These are phyloP conservation scores for Fundulus diaphanus DNA, from an alignment of 2,797 vertebrate species.

Conservation along the genomic window DNA sequence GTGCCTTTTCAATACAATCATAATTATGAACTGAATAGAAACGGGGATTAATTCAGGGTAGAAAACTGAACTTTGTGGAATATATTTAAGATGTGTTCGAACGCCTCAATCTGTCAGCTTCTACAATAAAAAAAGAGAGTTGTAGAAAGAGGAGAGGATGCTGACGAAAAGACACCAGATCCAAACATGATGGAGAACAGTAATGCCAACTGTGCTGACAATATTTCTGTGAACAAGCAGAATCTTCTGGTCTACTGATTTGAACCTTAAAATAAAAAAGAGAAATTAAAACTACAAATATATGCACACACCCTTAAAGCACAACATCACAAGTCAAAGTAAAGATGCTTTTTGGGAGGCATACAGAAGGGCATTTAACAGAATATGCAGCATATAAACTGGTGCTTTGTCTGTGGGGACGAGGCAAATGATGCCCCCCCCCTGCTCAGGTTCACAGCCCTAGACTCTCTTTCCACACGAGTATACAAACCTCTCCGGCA, in stretches of 20 bases:
- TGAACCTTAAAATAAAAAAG: neutral
- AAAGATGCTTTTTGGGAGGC: conserved; percentile 2
- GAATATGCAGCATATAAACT: neutral
- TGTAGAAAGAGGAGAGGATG: neutral
- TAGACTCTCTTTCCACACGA: conserved; percentile 24
- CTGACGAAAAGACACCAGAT: neutral
- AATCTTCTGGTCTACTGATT: neutral
- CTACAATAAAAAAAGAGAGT: neutral
- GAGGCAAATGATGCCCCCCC: conserved; percentile 9
- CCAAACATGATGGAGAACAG: neutral
- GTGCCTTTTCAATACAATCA: too few species aligned
- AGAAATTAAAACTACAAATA: neutral
- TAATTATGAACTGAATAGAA: neutral
- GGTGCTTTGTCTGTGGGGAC: conserved; percentile 12
- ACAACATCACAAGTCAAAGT: neutral
- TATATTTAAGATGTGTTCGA: too few species aligned
- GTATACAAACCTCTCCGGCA: conserved; percentile 29
- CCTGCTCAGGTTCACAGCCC: conserved; percentile 1
- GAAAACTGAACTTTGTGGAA: neutral
- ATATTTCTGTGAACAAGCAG: neutral
- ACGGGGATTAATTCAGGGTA: neutral
- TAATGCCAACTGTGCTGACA: neutral
- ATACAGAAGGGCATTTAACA: conserved; percentile 3
- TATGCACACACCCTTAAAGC: neutral
- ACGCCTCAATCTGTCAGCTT: too few species aligned